Evolutionary conservation across 2,888 invertebrate genomes (phyloP).

Genomic region (Hyppa rectilinea): DNA sequence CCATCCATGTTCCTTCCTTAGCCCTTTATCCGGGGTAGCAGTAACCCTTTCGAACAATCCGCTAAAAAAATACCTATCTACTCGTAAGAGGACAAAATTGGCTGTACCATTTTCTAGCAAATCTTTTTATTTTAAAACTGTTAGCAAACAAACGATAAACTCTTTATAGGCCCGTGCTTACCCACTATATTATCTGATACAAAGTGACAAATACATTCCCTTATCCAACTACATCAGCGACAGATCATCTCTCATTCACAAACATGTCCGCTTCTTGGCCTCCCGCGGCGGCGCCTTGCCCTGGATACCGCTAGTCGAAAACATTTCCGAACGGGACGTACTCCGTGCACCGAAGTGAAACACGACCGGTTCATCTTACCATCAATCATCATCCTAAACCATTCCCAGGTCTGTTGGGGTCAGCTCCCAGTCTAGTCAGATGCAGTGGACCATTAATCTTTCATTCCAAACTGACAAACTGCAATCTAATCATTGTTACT

Average conservation of each 20-base stretch:
- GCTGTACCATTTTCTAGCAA: background rate
- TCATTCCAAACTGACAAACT: conserved; percentile 13
- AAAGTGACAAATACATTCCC: conserved; percentile 2
- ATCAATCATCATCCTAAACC: conserved; percentile 48
- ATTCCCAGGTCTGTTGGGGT: conserved; percentile 2
- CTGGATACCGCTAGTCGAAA: conserved; percentile 33
- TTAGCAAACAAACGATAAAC: background rate
- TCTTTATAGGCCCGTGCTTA: conserved; percentile 1
- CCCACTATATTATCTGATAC: background rate
- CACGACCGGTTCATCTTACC: conserved; percentile 22
- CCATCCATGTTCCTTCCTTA: too few relatives aligned
- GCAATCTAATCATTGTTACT: conserved; percentile 18
- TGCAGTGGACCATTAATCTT: conserved; percentile 20
- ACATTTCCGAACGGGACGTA: conserved; percentile 12
- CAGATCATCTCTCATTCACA: conserved; percentile 45
- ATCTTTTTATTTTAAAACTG: background rate
- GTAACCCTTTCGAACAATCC: too few relatives aligned
- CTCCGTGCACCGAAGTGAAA: conserved; percentile 10
- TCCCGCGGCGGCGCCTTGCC: conserved; percentile 41
- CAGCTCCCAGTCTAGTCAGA: conserved; percentile 39
- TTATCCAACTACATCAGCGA: conserved; percentile 30
- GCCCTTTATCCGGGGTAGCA: too few relatives aligned
- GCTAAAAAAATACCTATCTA: too few relatives aligned
- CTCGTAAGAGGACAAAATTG: background rate
- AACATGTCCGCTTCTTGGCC: conserved; percentile 18